Base-by-base conservation (phyloP, 2,797 vertebrate genomes). In the Malacoctenus gilli region DNA sequence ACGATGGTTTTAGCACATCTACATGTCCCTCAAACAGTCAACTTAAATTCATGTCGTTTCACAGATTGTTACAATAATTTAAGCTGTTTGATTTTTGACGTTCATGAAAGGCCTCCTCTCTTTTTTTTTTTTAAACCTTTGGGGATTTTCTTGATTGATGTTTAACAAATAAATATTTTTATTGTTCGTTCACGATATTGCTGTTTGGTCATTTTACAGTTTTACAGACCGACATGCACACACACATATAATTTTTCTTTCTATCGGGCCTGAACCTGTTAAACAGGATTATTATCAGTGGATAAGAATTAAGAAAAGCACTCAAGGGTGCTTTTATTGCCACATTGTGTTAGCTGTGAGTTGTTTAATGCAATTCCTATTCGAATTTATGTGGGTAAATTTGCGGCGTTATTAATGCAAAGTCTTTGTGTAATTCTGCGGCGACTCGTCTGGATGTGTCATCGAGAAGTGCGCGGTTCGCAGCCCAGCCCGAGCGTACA, bases 41-140 rank as follows among this genome's bases (percentile, higher is more conserved):
- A 56, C 40, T 70, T 83, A 72, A 16, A 80, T 83, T 72, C 78
- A 40, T 83, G 68, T 72, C 46, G 42, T 69, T 84, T 65, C 39
- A 58, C 32, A 35, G 47, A 54, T 52, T 77, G 47, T 72, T 66
- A 60, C 73, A 53, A 55, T 85, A 75, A 86, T 89, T 89, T 86
- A 75, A 85, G 68, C 71, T 86, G 85, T 89, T 90, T 88, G 85
- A 89, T 90, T 88, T 59, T 84, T 84, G 67, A 73, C 1, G n/a
- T 86, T 79, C 78, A 59, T 77, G 84, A 85, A 81, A 50, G 71
- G 55, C 68, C 63, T 80, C 68, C 79, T 75, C 57, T 77, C 8
- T 62, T 75, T 79, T 13, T 7, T 44, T 79, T 84, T 63, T 89
- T 82, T 85, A 47, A 85, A 84, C 70, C 75, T 67, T 73, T 75